Evolutionary conservation across 2,797 vertebrate genomes (phyloP), one percentile per base, ranked within the genome.

Genomic region (Lates japonicus): DNA sequence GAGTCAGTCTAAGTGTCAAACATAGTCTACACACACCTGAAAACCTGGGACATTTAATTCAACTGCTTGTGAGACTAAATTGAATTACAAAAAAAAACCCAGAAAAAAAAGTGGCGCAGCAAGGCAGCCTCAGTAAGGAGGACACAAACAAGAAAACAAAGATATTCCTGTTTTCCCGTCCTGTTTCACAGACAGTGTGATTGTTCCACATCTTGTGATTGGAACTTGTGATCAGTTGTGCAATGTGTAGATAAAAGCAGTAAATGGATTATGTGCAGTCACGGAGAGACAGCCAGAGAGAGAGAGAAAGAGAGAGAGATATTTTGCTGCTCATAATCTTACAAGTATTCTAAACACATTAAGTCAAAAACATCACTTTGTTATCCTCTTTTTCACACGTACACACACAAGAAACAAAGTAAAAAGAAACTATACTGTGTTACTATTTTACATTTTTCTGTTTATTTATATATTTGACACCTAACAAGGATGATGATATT

Each of bases 121-220:
- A 51, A 17, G 72, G 12, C 7, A 0, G 57, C 33, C 44, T 77
- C 29, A 64, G 66, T 75, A 88, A 81, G 0, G n/a, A 84, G 78
- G 86, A 84, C 78, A 84, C 58, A 66, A 70, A 81, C 72, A 78
- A 65, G 48, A 78, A 63, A 77, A 91, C 89, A 90, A 88, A 84
- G 78, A 78, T 52, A 20, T 44, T 76, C 41, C 51, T 91, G 88
- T 90, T 76, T 72, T 59, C 54, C 22, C 9, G 10, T 70, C 29
- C 71, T 62, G 57, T 76, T 88, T 79, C 79, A 76, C 80, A 86
- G 72, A 81, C 78, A 33, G 35, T 58, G 31, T 70, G 54, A 74
- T 87, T 69, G 84, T 78, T 85, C 70, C 83, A 61, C 79, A 77
- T 93, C 93, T 94, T 93, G 90, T 93, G 91, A 93, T 88, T 41